These are phyloP conservation scores for Sphaeridia pumilis DNA, from an alignment of 2,888 invertebrate genomes.

Conservation along the genomic window DNA sequence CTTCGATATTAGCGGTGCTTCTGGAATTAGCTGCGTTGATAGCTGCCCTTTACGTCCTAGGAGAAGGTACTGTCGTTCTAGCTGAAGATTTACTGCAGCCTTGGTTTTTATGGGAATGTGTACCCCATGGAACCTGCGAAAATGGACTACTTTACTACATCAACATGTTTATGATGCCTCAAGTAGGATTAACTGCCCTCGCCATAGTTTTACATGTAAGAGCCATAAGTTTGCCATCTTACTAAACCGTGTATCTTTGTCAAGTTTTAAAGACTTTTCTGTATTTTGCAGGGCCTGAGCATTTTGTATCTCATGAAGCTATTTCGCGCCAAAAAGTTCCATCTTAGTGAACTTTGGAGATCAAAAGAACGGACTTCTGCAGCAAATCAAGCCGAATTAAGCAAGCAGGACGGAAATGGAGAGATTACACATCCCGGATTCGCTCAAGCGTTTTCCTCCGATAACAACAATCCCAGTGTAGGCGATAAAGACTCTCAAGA, in stretches of 20 bases:
- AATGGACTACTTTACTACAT: constrained; percentile 20
- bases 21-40: constrained; percentile 26
- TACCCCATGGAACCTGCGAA: constrained; percentile 15
- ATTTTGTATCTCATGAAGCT: constrained; percentile 9
- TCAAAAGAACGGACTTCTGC: constrained; percentile 3
- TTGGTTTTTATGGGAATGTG: constrained; percentile 32
- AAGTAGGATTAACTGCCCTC: constrained; percentile 17
- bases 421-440: no score
- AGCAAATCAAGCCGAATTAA: no score
- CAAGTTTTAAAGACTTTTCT: neutral
- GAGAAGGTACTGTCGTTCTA: constrained; percentile 13
- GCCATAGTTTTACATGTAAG: constrained; percentile 24
- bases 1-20: constrained; percentile 16
- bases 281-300: constrained; percentile 2
- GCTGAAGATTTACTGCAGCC: constrained; percentile 24
- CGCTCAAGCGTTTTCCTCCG: no score
- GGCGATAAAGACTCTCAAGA: no score
- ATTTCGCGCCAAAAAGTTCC: neutral
- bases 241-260: neutral
- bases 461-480: no score
- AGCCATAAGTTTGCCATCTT: neutral
- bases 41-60: constrained; percentile 17
- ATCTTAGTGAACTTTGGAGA: neutral
- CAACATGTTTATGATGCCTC: constrained; percentile 25
- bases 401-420: no score